Evolutionary conservation across 30 jellyfish, hydroid and myxozoan genomes (phyloP).

Genomic region (Aurelia coerulea): DNA sequence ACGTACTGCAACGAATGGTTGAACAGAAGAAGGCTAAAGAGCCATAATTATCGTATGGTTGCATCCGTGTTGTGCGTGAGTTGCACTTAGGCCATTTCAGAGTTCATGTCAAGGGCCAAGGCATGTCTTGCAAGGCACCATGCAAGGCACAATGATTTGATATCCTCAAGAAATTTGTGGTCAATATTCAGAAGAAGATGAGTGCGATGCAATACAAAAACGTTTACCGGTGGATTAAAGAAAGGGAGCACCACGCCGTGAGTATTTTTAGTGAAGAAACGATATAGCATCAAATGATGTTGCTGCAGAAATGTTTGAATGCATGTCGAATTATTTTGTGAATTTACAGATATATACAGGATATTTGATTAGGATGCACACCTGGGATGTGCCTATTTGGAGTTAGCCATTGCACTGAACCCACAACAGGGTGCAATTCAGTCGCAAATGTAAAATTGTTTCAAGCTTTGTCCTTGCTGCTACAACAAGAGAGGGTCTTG

Average conservation of each 20-base stretch:
- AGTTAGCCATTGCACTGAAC: too few species aligned
- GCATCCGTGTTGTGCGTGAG: slow-evolving; percentile 51
- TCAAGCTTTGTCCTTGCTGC: too few species aligned
- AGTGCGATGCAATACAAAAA: neutral
- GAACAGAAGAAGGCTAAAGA: neutral
- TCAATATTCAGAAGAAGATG: slow-evolving; percentile 8
- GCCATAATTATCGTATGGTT: neutral
- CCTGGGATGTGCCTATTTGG: too few species aligned
- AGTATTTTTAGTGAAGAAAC: neutral
- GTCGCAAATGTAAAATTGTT: too few species aligned
- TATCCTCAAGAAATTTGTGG: neutral
- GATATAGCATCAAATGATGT: too few species aligned
- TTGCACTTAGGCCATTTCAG: too few species aligned
- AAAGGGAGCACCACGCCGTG: slow-evolving; percentile 67
- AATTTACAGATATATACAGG: too few species aligned
- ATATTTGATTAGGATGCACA: too few species aligned
- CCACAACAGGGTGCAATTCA: too few species aligned
- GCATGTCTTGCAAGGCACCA: neutral
- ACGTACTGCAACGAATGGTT: neutral
- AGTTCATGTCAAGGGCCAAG: slow-evolving; percentile 24
- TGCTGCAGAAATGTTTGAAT: too few species aligned
- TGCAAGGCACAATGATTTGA: slow-evolving; percentile 15
- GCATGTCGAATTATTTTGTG: too few species aligned
- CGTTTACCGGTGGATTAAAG: slow-evolving; percentile 47
- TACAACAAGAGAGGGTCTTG: too few species aligned